These are phyloP conservation scores for Bergia sp. DNA, from an alignment of 92 coral and sea anemone species.

Conservation along the genomic window DNA sequence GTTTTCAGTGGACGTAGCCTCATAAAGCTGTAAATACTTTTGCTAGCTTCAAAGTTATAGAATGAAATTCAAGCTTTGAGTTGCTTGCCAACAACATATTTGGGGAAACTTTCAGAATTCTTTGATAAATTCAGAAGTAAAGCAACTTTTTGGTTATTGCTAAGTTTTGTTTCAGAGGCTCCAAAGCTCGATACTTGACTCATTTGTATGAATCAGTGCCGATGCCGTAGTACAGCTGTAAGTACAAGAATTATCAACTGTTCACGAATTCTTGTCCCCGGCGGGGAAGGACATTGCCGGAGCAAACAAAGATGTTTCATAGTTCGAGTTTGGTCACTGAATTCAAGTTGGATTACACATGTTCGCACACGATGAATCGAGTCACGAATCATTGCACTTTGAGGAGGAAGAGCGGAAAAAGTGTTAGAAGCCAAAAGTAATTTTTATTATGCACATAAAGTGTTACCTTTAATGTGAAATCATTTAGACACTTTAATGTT, in stretches of 20 bases:
- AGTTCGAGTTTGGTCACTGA: background rate
- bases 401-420: too few species aligned
- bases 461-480: too few species aligned
- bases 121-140: background rate
- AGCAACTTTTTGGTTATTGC: too few species aligned
- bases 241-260: too few species aligned
- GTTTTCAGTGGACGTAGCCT: background rate
- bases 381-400: too few species aligned
- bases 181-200: too few species aligned
- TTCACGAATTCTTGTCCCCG: background rate
- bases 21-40: background rate
- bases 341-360: background rate
- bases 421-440: too few species aligned
- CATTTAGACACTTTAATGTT: too few species aligned
- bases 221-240: too few species aligned
- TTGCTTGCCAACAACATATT: background rate
- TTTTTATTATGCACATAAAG: too few species aligned
- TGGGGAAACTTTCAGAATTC: background rate
- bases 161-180: too few species aligned
- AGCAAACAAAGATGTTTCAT: background rate
- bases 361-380: background rate
- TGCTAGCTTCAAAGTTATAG: constrained; percentile 5
- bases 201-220: background rate
- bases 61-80: constrained; percentile 27
- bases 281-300: background rate